Percentiles rank a stretch among this genome's conserved stretches.
phyloP scores from a whole-genome alignment of 2,797 vertebrate genomes.

The Pseudopleuronectes americanus region DNA sequence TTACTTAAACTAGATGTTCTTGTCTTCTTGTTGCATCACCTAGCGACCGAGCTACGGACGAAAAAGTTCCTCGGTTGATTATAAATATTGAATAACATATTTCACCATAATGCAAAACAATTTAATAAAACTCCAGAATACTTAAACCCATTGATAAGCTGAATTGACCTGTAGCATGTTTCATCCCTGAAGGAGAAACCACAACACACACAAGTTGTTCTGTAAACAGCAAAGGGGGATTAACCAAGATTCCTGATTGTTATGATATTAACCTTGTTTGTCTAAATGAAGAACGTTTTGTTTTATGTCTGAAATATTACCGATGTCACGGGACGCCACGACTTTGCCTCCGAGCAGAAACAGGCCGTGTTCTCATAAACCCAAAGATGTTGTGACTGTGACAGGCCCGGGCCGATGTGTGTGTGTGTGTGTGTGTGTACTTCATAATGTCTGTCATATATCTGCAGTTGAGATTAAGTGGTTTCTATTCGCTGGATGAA shows the following conservation, averaged over 20 bases:
- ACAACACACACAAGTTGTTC: too few species aligned
- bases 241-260: background rate
- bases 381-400: background rate
- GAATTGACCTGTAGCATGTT: too few species aligned
- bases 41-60: too few species aligned
- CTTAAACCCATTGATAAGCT: too few species aligned
- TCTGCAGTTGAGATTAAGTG: background rate
- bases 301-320: background rate
- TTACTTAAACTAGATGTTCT: too few species aligned
- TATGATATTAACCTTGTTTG: background rate
- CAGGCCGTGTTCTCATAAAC: background rate
- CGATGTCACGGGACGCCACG: background rate
- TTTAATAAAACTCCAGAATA: too few species aligned
- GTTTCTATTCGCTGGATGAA: slow-evolving; percentile 7
- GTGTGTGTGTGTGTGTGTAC: background rate
- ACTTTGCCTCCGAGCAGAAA: background rate
- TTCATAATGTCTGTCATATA: slow-evolving; percentile 23
- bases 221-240: too few species aligned
- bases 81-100: too few species aligned
- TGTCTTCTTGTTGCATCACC: too few species aligned
- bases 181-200: too few species aligned
- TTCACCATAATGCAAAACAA: too few species aligned
- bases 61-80: too few species aligned
- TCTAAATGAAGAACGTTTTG: background rate
- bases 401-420: background rate